Conservation (phyloP, 1,140 invertebrate species). For the Teleogryllus occipitalis region DNA sequence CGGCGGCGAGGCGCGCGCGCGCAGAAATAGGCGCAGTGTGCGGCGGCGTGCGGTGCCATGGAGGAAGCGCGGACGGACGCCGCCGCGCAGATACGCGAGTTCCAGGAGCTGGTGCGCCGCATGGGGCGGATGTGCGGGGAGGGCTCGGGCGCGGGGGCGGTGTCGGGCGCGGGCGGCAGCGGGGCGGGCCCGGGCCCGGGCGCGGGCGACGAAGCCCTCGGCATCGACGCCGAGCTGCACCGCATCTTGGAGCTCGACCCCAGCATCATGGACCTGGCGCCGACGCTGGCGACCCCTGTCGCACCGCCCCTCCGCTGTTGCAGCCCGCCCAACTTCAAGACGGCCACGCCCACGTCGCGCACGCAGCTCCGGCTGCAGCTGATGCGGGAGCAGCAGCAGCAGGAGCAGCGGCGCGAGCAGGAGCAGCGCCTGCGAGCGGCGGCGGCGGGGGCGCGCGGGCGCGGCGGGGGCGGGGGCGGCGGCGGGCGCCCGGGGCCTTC, state of each 20-base stretch:
- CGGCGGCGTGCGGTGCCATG: neutral
- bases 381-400: conserved; percentile 71
- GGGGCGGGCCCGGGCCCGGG: too few relatives aligned
- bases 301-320: neutral
- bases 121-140: neutral
- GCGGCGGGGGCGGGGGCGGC: neutral
- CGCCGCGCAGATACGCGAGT: neutral
- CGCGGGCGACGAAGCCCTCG: too few relatives aligned
- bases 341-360: conserved; percentile 64
- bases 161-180: too few relatives aligned
- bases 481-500: conserved; percentile 28
- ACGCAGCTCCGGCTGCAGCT: conserved; percentile 79
- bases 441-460: conserved; percentile 12
- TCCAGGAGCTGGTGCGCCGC: neutral
- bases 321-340: conserved; percentile 75
- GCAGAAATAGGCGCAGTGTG: neutral
- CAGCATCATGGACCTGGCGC: neutral
- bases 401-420: conserved; percentile 54
- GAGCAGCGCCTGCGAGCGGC: conserved; percentile 37
- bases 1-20: too few relatives aligned
- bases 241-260: neutral
- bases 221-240: neutral
- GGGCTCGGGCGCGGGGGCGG: too few relatives aligned
- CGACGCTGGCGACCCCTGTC: neutral
- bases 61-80: neutral